A percentile compares a stretch with the other conserved stretches of the same genome.
Evolutionary conservation across 2,888 invertebrate genomes (phyloP).

Genomic region (Barypeithes pellucidus): DNA sequence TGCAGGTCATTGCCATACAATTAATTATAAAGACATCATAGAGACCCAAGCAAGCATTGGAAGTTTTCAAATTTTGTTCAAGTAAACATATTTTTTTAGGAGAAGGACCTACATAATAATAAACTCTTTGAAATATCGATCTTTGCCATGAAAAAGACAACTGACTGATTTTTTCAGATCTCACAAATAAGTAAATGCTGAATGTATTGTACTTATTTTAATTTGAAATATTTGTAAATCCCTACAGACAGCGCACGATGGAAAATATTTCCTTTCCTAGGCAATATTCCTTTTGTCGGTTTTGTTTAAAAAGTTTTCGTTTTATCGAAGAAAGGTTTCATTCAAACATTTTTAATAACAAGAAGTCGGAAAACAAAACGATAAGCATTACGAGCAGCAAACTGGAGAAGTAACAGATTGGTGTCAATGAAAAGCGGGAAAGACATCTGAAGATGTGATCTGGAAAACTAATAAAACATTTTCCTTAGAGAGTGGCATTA

Average conservation of each 20-base stretch:
- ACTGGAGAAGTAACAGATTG: constrained; percentile 40
- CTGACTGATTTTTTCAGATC: no score
- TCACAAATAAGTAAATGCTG: no score
- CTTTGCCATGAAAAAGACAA: no score
- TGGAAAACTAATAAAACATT: constrained; percentile 40
- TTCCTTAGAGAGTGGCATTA: constrained; percentile 20
- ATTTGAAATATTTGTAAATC: no score
- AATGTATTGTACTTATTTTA: no score
- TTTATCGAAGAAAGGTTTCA: constrained; percentile 35
- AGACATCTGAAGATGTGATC: constrained; percentile 26
- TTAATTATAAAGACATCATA: no score
- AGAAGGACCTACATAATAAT: no score
- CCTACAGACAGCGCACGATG: background rate
- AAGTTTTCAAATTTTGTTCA: no score
- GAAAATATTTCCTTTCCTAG: constrained; percentile 16
- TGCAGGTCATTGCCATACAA: no score
- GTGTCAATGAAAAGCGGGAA: constrained; percentile 38
- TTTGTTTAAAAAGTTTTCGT: constrained; percentile 11
- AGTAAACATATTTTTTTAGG: no score
- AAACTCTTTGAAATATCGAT: no score
- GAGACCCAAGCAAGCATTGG: no score
- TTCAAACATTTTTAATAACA: constrained; percentile 43
- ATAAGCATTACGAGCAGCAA: constrained; percentile 29
- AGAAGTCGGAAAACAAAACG: constrained; percentile 22
- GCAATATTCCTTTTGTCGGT: constrained; percentile 12